Evolutionary conservation across 2,888 invertebrate genomes (phyloP).

Genomic region (Heliconius erato): DNA sequence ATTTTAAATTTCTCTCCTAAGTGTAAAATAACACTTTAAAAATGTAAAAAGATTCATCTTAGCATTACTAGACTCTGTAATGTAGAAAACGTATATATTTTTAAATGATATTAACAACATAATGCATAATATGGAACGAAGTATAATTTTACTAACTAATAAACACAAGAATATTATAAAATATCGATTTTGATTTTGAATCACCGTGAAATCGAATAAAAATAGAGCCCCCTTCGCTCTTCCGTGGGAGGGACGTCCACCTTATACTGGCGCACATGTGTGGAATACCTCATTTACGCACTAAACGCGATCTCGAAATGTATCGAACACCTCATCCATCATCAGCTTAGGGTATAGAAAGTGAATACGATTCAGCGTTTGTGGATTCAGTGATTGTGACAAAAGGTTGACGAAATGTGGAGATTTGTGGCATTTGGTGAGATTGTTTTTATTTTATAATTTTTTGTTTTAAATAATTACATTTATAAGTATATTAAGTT

Average conservation of each 20-base stretch:
- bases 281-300: conserved; percentile 42
- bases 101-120: too few species aligned
- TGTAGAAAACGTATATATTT: too few species aligned
- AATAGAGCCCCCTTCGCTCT: not conserved
- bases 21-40: too few species aligned
- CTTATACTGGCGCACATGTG: conserved; percentile 36
- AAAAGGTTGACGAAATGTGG: conserved; percentile 35
- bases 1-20: too few species aligned
- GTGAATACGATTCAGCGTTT: conserved; percentile 26
- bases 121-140: not conserved
- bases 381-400: conserved; percentile 41
- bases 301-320: conserved; percentile 42
- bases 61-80: too few species aligned
- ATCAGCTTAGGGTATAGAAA: conserved; percentile 31
- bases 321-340: conserved; percentile 38
- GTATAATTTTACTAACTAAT: not conserved
- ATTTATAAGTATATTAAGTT: too few species aligned
- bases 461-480: too few species aligned
- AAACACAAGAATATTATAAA: not conserved
- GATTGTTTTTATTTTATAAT: not conserved
- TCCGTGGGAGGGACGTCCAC: conserved; percentile 42
- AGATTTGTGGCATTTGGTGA: conserved; percentile 35
- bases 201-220: not conserved
- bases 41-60: too few species aligned
- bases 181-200: not conserved